phyloP scores from a whole-genome alignment of 2,113 vertebrate genomes.

The Danio rerio region GRCz12tu NC_133186.1:34746501-34747000 shows the following conservation, averaged over 20 bases:
- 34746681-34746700: slow-evolving; percentile 42
- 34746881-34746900: slow-evolving; percentile 36
- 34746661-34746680: slow-evolving; percentile 30
- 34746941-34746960: slow-evolving; percentile 3
- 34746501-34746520: not conserved
- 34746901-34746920: not conserved
- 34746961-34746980: slow-evolving; percentile 15
- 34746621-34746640: slow-evolving; percentile 40
- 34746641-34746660: slow-evolving; percentile 43
- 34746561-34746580: slow-evolving; percentile 33
- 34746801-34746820: slow-evolving; percentile 42
- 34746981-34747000: not conserved
- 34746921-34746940: slow-evolving; percentile 14
- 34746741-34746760: slow-evolving; percentile 42
- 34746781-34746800: slow-evolving; percentile 40
- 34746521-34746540: not conserved
- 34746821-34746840: slow-evolving; percentile 24
- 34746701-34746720: slow-evolving; percentile 38
- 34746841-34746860: slow-evolving; percentile 20
- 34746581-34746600: slow-evolving; percentile 45
- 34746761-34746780: slow-evolving; percentile 39
- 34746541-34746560: not conserved
- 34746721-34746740: slow-evolving; percentile 50
- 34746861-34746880: not conserved
- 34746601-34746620: slow-evolving; percentile 32